Evolutionary conservation across 2,888 invertebrate species (phyloP), one percentile per base, ranked within the genome.

Genomic region (Calliopum simillimum): DNA sequence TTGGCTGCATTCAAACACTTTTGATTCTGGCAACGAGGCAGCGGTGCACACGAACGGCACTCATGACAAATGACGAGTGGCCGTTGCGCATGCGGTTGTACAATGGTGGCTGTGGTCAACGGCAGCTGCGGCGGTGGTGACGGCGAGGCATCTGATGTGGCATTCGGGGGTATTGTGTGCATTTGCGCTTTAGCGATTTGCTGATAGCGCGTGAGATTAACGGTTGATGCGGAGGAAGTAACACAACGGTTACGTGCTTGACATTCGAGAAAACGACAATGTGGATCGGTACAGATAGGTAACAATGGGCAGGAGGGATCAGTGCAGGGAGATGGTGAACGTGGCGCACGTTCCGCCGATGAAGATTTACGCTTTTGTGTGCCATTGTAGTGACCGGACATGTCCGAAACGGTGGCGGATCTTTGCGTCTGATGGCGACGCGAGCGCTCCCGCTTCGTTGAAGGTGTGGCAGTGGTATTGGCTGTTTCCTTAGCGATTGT

Each of bases 381-480:
- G 46, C 79, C 79, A 47, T 79, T 78, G 13, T 80, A 81, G 55
- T 81, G 81, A 5, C 79, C 79, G 67, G 83, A 81, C 83, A 86
- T 86, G 72, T 86, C 86, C 14, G 86, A 82, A 11, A 86, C 85
- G 19, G 86, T 86, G 59, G 86, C 86, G 4, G 86, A 86, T 56
- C 86, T 82, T 69, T 86, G 86, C 41, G 86, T 86, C 75, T 86
- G 86, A 76, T 86, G 85, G 71, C 86, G 85, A 12, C 86, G 79
- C 21, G 86, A 85, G 8, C 86, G 81, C 70, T 86, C 86, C 12
- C 82, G 79, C 71, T 83, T 84, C 56, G 81, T 77, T 68, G 71
- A 16, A 68, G 75, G 19, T 58, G 49, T 49, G 75, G 74, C 46
- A 62, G 74, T 59, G 51, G 62, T 59, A 71, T 69, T 47, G 46